A percentile compares a stretch with the other conserved stretches of the same genome.
These are phyloP conservation scores for Arvicanthis niloticus DNA, from an alignment of 2,113 vertebrate species.

Conservation along the genomic window DNA sequence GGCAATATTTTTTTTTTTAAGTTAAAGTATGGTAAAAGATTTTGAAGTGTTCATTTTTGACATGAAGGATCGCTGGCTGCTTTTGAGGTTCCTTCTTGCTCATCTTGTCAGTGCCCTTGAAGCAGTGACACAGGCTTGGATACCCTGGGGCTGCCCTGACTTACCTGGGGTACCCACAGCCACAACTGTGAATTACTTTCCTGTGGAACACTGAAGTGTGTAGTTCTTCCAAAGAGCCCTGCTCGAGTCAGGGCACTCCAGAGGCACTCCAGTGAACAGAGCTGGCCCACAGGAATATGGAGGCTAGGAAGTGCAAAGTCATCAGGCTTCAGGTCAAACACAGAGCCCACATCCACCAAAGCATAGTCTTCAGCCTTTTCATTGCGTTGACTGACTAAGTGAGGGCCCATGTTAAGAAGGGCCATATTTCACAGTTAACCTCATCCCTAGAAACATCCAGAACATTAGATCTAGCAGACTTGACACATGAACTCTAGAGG, in stretches of 20 bases:
- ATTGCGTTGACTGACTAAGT: background rate
- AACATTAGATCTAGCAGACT: accelerated
- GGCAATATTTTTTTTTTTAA: background rate
- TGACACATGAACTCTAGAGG: background rate
- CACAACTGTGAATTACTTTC: background rate
- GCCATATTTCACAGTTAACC: background rate
- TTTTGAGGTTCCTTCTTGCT: background rate
- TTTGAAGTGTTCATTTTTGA: background rate
- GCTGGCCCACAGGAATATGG: accelerated
- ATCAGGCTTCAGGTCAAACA: background rate
- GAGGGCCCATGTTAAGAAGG: background rate
- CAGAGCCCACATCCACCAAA: background rate
- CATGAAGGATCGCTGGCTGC: background rate
- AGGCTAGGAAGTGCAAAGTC: background rate
- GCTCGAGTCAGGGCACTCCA: too few relatives aligned
- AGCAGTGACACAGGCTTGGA: background rate
- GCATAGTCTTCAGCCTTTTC: too few relatives aligned
- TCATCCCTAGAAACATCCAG: background rate
- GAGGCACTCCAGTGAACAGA: background rate
- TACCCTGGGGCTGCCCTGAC: too few relatives aligned
- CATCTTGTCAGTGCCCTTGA: background rate
- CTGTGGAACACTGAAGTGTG: background rate
- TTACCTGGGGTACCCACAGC: background rate
- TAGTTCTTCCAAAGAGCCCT: background rate
- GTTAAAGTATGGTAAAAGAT: background rate